These are phyloP conservation scores for Hetaerina americana DNA, from an alignment of 1,140 invertebrate species.

Conservation along the genomic window DNA sequence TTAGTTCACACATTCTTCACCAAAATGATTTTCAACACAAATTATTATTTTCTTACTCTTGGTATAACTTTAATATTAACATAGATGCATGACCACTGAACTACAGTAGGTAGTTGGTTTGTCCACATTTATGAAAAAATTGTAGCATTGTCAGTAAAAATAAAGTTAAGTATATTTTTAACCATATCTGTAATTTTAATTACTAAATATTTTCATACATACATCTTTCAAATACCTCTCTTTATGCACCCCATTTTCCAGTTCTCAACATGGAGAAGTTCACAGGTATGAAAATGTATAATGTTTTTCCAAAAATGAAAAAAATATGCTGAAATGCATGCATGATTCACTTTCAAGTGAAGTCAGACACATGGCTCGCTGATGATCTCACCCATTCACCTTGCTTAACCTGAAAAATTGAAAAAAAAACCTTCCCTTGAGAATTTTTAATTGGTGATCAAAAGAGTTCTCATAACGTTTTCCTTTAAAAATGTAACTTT, in stretches of 20 bases:
- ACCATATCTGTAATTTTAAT: background rate
- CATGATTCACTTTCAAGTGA: background rate
- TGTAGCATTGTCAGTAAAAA: background rate
- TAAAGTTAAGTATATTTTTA: conserved; percentile 1
- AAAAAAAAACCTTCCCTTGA: background rate
- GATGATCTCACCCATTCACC: background rate
- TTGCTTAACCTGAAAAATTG: background rate
- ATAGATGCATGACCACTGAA: background rate
- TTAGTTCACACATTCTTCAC: background rate
- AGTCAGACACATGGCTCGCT: background rate
- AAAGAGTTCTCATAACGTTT: background rate
- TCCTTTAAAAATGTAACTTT: conserved; percentile 19
- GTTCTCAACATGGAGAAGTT: conserved; percentile 43
- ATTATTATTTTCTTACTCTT: background rate
- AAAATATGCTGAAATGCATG: background rate
- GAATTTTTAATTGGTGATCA: background rate
- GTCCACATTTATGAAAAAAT: background rate
- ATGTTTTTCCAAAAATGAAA: background rate
- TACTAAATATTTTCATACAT: background rate
- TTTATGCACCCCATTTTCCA: conserved; percentile 22
- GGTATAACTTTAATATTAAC: background rate
- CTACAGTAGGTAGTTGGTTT: background rate
- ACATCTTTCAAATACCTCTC: conserved; percentile 6
- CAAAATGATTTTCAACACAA: background rate
- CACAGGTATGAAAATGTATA: conserved; percentile 33